A percentile compares a stretch with the other conserved stretches of the same genome.
Evolutionary conservation across 2,888 invertebrate genomes (phyloP).

Genomic region (Stenotaenia linearis): DNA sequence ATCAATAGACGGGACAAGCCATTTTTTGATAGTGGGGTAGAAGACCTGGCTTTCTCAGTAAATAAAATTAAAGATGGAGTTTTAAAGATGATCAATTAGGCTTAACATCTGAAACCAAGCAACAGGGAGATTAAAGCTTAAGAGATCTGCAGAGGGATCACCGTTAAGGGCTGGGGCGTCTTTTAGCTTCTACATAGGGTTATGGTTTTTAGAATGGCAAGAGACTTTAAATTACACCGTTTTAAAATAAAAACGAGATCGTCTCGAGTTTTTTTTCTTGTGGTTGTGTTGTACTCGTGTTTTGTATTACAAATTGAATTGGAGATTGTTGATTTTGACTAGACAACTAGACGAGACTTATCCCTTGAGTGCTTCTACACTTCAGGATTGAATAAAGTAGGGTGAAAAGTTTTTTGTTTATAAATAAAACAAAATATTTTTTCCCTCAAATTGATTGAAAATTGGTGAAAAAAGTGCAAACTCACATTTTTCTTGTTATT

Average conservation of each 20-base stretch:
- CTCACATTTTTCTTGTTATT: too few species aligned
- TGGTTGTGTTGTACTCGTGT: not conserved
- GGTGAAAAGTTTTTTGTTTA: too few species aligned
- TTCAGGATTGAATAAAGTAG: not conserved
- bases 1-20: not conserved
- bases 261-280: not conserved
- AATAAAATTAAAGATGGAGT: constrained; percentile 11
- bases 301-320: not conserved
- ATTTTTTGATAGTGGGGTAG: constrained; percentile 13
- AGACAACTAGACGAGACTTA: not conserved
- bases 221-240: not conserved
- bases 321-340: not conserved
- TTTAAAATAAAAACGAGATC: not conserved
- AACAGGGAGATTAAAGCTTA: not conserved
- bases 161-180: not conserved
- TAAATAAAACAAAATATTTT: not conserved
- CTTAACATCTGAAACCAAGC: not conserved
- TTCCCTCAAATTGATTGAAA: not conserved
- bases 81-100: not conserved
- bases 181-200: too few species aligned
- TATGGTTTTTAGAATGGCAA: not conserved
- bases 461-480: not conserved
- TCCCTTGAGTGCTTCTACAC: not conserved
- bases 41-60: not conserved
- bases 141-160: not conserved